Conservation (phyloP, 2,113 vertebrate genomes). For the Furnarius figulus region DNA sequence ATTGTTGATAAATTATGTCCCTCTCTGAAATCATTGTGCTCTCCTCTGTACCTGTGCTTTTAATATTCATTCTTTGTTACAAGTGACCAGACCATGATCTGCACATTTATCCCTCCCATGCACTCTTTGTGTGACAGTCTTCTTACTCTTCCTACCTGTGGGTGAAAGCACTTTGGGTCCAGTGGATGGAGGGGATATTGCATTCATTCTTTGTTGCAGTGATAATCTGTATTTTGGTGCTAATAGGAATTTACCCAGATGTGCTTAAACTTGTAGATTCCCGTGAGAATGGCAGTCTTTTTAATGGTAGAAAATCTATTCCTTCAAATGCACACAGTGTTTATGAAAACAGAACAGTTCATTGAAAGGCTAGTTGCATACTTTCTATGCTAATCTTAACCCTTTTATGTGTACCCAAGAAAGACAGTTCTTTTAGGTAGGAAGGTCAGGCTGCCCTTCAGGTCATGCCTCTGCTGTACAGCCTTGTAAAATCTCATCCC, state of each 20-base stretch:
- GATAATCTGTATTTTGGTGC: background rate
- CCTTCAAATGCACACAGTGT: fast-evolving
- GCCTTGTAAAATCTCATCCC: background rate
- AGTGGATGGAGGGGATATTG: background rate
- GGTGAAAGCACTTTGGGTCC: background rate
- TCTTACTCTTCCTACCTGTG: background rate
- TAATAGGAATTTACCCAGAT: background rate
- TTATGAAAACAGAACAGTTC: background rate
- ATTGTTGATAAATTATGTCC: background rate
- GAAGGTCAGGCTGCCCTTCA: background rate
- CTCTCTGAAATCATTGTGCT: background rate
- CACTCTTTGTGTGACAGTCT: background rate
- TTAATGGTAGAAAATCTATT: background rate
- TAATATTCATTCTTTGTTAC: background rate
- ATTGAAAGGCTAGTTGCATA: background rate
- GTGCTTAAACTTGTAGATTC: background rate
- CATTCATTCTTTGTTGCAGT: background rate
- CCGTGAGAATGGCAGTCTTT: background rate
- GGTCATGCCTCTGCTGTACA: background rate
- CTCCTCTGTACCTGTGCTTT: background rate
- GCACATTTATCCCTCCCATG: background rate
- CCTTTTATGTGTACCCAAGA: background rate
- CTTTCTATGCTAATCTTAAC: background rate
- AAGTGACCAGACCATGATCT: background rate
- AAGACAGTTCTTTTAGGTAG: background rate